phyloP scores from a whole-genome alignment of 2,797 vertebrate genomes.

The Anomalospiza imberbis region DNA sequence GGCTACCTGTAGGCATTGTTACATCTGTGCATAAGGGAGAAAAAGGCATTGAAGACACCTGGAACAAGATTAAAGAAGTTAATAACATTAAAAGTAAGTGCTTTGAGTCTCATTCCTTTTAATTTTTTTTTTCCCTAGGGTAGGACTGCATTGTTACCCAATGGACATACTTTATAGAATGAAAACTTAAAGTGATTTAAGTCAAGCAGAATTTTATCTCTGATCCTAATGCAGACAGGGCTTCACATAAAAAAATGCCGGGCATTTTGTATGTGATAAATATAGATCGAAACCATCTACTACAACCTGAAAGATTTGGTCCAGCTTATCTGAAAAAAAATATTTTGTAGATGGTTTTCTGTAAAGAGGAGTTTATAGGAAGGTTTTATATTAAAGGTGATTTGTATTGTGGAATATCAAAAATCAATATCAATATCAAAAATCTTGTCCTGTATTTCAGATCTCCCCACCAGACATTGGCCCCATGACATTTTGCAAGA shows the following conservation, averaged over 20 bases:
- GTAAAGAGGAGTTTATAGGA: background rate
- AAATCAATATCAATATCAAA: background rate
- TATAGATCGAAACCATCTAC: background rate
- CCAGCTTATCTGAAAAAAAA: background rate
- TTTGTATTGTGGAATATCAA: background rate
- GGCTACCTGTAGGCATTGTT: conserved; percentile 82
- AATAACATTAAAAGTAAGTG: conserved; percentile 79
- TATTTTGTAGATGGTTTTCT: background rate
- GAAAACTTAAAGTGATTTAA: background rate
- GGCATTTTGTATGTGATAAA: background rate
- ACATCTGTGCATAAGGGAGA: conserved; percentile 74
- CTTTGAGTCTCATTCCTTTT: background rate
- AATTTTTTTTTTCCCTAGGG: fast-evolving
- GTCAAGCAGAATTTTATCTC: background rate
- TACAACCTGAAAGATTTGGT: background rate
- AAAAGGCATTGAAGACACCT: conserved; percentile 71
- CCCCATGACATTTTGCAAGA: background rate
- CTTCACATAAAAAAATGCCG: background rate
- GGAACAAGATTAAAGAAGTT: conserved; percentile 77
- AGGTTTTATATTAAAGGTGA: background rate
- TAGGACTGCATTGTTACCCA: background rate
- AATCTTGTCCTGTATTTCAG: background rate
- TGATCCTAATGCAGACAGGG: background rate
- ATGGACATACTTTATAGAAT: background rate
- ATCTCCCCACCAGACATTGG: background rate